Evolutionary conservation across 2,113 vertebrate species (phyloP).

Genomic region (Oceanodroma tethys): DNA sequence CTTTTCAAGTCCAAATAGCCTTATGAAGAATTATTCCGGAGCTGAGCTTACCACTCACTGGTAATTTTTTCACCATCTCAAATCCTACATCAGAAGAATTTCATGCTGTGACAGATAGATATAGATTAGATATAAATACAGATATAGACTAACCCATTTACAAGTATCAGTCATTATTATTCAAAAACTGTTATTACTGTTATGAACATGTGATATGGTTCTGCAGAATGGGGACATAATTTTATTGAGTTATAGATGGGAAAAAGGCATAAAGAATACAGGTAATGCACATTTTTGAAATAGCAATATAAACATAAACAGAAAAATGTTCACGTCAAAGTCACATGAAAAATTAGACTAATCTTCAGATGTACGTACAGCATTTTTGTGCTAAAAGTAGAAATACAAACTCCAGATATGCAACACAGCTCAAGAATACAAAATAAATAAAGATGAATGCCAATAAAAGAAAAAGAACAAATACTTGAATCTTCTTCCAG

Average conservation of each 20-base stretch:
- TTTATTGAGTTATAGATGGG: conserved; percentile 47
- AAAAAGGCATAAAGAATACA: conserved; percentile 53
- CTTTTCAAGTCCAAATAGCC: background rate
- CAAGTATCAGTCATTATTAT: background rate
- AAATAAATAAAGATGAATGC: conserved; percentile 19
- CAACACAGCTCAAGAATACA: conserved; percentile 10
- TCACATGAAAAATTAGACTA: conserved; percentile 40
- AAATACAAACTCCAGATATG: conserved; percentile 25
- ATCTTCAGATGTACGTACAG: conserved; percentile 9
- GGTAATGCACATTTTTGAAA: conserved; percentile 39
- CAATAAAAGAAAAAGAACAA: background rate
- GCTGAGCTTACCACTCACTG: background rate
- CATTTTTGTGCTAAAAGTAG: background rate
- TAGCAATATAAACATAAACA: conserved; percentile 41
- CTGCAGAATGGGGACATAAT: background rate
- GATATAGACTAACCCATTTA: background rate
- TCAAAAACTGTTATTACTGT: background rate
- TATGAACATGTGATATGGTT: background rate
- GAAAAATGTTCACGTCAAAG: conserved; percentile 37
- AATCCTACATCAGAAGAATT: background rate
- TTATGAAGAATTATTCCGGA: background rate
- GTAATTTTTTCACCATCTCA: background rate
- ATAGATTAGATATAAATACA: background rate
- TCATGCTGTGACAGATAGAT: background rate
- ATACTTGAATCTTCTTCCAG: background rate